Evolutionary conservation across 1,140 invertebrate species (phyloP).

Genomic region (Vanessa tameamea): DNA sequence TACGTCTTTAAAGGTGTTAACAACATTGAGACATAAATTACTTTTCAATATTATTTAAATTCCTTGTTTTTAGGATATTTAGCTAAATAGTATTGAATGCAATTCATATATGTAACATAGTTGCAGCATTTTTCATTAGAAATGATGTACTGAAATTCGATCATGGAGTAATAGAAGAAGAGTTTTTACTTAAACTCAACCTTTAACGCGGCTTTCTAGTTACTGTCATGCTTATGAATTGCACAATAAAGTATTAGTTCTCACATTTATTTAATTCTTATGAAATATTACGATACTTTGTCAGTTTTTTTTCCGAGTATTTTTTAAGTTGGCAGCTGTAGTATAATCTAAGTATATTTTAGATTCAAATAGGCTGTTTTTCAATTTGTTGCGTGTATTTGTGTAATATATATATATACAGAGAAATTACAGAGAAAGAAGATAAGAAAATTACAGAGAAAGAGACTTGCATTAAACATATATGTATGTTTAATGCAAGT

Average conservation of each 20-base stretch:
- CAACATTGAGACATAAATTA: too few species aligned
- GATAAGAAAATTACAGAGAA: too few species aligned
- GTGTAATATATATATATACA: too few species aligned
- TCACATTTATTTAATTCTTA: slow-evolving; percentile 2
- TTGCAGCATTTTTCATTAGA: neutral
- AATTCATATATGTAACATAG: neutral
- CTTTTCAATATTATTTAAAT: too few species aligned
- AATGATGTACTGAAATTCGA: neutral
- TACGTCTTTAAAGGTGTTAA: too few species aligned
- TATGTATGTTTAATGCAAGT: too few species aligned
- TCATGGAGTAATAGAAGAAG: neutral
- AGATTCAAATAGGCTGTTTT: too few species aligned
- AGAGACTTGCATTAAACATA: too few species aligned
- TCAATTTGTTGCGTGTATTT: too few species aligned
- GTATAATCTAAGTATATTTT: neutral
- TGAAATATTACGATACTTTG: neutral
- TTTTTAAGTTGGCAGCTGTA: neutral
- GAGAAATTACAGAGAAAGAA: too few species aligned
- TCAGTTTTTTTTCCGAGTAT: neutral
- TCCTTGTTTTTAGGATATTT: too few species aligned
- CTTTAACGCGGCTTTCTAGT: neutral
- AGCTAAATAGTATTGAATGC: too few species aligned
- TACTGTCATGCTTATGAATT: neutral
- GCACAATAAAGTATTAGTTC: neutral
- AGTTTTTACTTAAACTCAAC: neutral